A percentile compares a stretch with the other conserved stretches of the same genome.
Conservation (phyloP, 2,888 invertebrate genomes). For the Leucophenga maculata region DNA sequence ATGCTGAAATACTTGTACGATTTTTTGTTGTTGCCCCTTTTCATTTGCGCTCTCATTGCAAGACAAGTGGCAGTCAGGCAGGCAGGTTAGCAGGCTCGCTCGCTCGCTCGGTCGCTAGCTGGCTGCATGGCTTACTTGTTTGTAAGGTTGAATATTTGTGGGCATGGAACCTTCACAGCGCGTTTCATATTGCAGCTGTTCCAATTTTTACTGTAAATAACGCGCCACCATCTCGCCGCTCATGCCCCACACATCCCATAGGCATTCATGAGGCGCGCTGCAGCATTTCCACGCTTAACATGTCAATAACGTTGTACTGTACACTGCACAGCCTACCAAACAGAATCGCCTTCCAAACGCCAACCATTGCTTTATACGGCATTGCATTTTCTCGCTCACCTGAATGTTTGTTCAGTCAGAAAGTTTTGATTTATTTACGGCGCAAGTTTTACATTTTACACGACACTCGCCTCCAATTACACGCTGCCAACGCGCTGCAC, state of each 20-base stretch:
- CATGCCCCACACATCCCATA: background rate
- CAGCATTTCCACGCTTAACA: slow-evolving; percentile 9
- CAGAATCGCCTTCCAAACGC: slow-evolving; percentile 21
- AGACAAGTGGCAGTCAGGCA: no score
- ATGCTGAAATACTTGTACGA: no score
- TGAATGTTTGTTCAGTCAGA: slow-evolving; percentile 65
- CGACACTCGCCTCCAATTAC: slow-evolving; percentile 67
- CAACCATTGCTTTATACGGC: slow-evolving; percentile 12
- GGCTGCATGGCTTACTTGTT: background rate
- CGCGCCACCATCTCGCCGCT: slow-evolving; percentile 45
- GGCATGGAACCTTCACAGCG: slow-evolving; percentile 24
- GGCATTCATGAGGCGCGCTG: background rate
- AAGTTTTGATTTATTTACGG: slow-evolving; percentile 68
- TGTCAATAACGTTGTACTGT: slow-evolving; percentile 8
- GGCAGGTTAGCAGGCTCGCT: no score
- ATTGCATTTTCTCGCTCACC: slow-evolving; percentile 64
- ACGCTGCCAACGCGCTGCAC: slow-evolving; percentile 41
- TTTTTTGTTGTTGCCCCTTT: no score
- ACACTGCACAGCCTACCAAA: background rate
- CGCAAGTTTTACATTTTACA: slow-evolving; percentile 66
- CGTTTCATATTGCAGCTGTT: slow-evolving; percentile 51
- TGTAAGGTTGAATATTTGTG: background rate
- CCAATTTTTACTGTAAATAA: slow-evolving; percentile 63
- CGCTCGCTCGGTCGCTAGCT: no score
- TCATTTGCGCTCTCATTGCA: no score